These are phyloP conservation scores for Heliocidaris erythrogramma DNA, from an alignment of 35 echinoderm and acorn worm genomes.

Conservation along the genomic window DNA sequence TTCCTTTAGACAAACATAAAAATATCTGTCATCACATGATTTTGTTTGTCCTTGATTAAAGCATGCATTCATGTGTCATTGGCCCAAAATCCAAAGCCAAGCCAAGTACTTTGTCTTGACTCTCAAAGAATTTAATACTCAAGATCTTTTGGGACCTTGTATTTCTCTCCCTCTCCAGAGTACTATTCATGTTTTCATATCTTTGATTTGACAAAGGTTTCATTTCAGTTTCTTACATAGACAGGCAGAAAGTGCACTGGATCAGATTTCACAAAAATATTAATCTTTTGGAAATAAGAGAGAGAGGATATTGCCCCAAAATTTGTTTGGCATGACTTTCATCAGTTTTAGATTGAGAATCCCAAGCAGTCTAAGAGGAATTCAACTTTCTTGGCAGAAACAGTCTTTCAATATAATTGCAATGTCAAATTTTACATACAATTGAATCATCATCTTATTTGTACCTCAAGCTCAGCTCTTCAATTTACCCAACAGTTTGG, in stretches of 20 bases:
- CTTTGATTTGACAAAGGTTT: neutral
- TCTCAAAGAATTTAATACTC: neutral
- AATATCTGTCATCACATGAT: neutral
- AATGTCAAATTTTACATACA: too few species aligned
- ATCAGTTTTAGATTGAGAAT: too few species aligned
- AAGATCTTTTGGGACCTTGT: neutral
- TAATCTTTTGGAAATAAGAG: neutral
- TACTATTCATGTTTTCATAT: neutral
- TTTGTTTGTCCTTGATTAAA: conserved; percentile 1
- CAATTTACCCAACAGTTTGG: too few species aligned
- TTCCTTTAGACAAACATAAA: neutral
- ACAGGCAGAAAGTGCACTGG: neutral
- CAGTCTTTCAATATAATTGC: too few species aligned
- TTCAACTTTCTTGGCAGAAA: neutral
- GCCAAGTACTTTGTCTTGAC: neutral
- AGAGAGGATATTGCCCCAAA: neutral
- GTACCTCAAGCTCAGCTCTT: too few species aligned
- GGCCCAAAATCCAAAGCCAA: neutral
- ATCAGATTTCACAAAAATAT: neutral
- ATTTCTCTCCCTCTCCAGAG: neutral
- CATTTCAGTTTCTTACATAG: neutral
- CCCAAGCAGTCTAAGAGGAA: too few species aligned
- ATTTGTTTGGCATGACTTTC: neutral
- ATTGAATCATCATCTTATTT: too few species aligned
- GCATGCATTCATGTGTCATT: conserved; percentile 7